Base-by-base conservation (phyloP, 2,113 vertebrate genomes). In the Ceyx melanurus region DNA sequence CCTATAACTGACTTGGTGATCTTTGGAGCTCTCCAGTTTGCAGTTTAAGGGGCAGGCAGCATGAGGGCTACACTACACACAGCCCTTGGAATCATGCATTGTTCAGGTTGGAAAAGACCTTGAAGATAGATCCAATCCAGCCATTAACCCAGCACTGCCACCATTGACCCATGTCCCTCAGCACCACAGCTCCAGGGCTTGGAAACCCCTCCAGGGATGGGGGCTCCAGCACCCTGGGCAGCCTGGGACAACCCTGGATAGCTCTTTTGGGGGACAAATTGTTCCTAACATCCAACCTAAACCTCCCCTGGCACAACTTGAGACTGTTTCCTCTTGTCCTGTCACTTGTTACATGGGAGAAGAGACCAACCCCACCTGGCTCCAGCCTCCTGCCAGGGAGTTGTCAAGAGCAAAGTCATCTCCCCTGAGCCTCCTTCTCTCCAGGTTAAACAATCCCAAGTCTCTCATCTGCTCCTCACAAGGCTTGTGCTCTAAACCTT, bases 31-130 rank as follows among this genome's bases (percentile, higher is more conserved):
- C 0, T 1, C 46, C 43, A 21, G 64, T 50, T 75, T 62, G 88
- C 22, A 7, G 51, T 58, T 26, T 67, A 81, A 96, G 77, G 70
- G 78, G 76, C 90, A 88, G 83, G 40, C 62, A 91, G 57, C 45
- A 40, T 1, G 0, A 50, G 37, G 0, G 4, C 50, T 77, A 57
- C 40, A 65, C 57, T 42, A 3, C 58, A 21, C 51, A 22, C 6
- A 48, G 74, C n/a, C 23, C 78, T 73, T 20, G 7, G 28, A 65
- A 31, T 45, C 28, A 31, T 10, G 29, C 26, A 42, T 42, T 18
- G 6, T 29, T 64, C 26, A 9, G 26, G 61, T 42, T 19, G 13
- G 40, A 64, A 29, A 64, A 43, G 25, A 29, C 40, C 17, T 29
- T 64, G 9, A 40, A 40, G 26, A 64, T 64, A 37, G 26, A 64